Evolutionary conservation across 2,797 vertebrate genomes (phyloP), one percentile per base, ranked within the genome.

Genomic region (Taenioides sp.): DNA sequence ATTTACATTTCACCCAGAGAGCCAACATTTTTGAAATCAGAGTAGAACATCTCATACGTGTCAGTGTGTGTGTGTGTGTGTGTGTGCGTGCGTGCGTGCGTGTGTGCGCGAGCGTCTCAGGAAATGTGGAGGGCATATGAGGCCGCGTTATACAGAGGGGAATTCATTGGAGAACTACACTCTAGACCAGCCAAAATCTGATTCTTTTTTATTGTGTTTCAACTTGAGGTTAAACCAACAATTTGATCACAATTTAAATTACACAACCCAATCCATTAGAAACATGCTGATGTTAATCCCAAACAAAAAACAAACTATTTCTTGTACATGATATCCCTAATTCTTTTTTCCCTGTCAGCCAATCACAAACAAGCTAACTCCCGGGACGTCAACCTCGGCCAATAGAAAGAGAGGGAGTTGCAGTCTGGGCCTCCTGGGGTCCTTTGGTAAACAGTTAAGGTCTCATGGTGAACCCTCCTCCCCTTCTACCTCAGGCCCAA

Each of bases 381-480:
- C 22, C 78, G 50, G 83, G 76, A 88, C 83, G 71, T 73, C 71
- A 22, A 66, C 34, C 16, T 75, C 5, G 74, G 66, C 92, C 90
- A 93, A 92, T 92, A 74, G 78, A 78, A 82, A 73, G 69, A 59
- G 79, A 90, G 85, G 89, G 88, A 90, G 91, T 84, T 77, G 85
- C 86, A 76, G 75, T 7, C 3, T 57, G 58, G 69, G 83, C 80
- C 86, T 86, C 80, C 76, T 65, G 75, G 77, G 84, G 86, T 89
- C 73, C 76, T 70, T 89, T 86, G 80, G 88, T 87, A 89, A 90
- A 91, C 84, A 89, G 80, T 80, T 79, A 86, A 83, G 77, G 81
- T 75, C 71, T 80, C 71, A 74, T 76, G 82, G 87, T 86, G 76
- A 86, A 80, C 77, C 81, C 67, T 82, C 75, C 81, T 82, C 86